Evolutionary conservation across 1,140 invertebrate species (phyloP).

Genomic region (Drosophila bocki): DNA sequence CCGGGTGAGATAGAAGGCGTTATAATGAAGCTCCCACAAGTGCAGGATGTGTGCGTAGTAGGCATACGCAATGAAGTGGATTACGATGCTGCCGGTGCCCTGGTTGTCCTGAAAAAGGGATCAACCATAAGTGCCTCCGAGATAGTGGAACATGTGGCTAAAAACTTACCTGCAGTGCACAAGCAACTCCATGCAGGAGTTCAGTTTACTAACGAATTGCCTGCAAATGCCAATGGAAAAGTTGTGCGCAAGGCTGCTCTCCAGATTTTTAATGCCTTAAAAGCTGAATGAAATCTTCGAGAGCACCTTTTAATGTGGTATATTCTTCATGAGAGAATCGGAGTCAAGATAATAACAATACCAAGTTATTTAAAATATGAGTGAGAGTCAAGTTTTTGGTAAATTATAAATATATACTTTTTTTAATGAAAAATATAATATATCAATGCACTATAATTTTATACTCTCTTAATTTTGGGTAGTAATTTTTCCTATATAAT

Average conservation of each 20-base stretch:
- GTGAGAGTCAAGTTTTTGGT: too few species aligned
- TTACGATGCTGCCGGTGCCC: constrained; percentile 58
- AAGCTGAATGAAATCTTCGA: not conserved
- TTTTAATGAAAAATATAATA: too few species aligned
- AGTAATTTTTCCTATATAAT: too few species aligned
- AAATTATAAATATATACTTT: too few species aligned
- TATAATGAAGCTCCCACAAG: constrained; percentile 38
- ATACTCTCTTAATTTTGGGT: too few species aligned
- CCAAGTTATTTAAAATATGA: too few species aligned
- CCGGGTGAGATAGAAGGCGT: constrained; percentile 66
- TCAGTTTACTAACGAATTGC: constrained; percentile 82
- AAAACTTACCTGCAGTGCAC: constrained; percentile 71
- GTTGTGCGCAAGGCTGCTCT: constrained; percentile 86
- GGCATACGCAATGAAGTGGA: constrained; percentile 52
- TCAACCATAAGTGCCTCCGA: constrained; percentile 16
- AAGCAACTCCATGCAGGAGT: constrained; percentile 86
- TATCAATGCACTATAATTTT: too few species aligned
- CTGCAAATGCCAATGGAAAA: constrained; percentile 88
- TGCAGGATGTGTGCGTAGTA: constrained; percentile 65
- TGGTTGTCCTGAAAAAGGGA: constrained; percentile 40
- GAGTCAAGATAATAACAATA: too few species aligned
- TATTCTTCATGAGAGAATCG: too few species aligned
- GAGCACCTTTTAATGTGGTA: too few species aligned
- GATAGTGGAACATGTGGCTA: constrained; percentile 49
- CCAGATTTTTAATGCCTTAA: constrained; percentile 20